A percentile compares a stretch with the other conserved stretches of the same genome.
These are phyloP conservation scores for Brachypalpus laphriformis DNA, from an alignment of 2,888 invertebrate species.

Conservation along the genomic window DNA sequence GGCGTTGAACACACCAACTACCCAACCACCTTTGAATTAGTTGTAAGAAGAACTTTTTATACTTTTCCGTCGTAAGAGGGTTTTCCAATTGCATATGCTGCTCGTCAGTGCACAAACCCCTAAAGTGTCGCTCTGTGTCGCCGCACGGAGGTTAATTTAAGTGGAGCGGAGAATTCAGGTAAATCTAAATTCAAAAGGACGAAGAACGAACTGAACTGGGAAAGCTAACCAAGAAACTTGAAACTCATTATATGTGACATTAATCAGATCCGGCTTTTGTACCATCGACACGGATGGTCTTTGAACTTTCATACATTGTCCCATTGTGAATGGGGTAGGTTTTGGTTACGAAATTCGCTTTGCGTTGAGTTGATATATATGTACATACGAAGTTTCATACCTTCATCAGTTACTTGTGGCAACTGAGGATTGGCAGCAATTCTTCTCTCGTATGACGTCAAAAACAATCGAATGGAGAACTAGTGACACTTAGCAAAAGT, in stretches of 20 bases:
- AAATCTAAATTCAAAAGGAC: constrained; percentile 7
- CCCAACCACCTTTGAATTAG: background rate
- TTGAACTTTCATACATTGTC: constrained; percentile 53
- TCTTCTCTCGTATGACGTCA: no score
- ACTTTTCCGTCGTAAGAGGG: constrained; percentile 4
- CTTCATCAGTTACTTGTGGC: no score
- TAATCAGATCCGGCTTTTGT: constrained; percentile 42
- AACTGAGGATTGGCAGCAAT: no score
- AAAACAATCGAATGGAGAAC: no score
- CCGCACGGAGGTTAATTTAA: constrained; percentile 34
- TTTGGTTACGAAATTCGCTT: background rate
- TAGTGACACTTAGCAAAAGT: no score
- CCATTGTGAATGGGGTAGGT: background rate
- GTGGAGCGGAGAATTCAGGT: constrained; percentile 48
- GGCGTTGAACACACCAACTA: constrained; percentile 3
- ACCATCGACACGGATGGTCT: constrained; percentile 40
- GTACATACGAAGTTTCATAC: no score
- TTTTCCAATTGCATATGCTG: constrained; percentile 33
- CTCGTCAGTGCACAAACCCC: constrained; percentile 15
- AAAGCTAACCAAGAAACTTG: constrained; percentile 37
- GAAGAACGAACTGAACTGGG: background rate
- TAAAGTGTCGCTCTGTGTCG: constrained; percentile 25
- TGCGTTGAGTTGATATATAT: no score
- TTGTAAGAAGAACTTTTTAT: background rate
- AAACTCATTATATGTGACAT: constrained; percentile 55